Evolutionary conservation across 2,797 vertebrate genomes (phyloP).

Genomic region (Alcedo quadribrachys): DNA sequence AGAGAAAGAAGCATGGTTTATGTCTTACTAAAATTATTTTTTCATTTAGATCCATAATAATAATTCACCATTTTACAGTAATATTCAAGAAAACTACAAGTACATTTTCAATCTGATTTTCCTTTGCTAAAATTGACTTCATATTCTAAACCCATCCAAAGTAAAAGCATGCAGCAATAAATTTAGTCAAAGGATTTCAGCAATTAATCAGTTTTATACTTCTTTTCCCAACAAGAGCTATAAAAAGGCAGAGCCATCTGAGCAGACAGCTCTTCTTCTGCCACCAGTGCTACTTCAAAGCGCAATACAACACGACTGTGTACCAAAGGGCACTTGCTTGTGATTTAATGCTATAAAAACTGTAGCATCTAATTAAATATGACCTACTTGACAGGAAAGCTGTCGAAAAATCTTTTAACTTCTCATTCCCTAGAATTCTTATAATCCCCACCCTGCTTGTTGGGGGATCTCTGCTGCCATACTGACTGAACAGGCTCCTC

Average conservation of each 20-base stretch:
- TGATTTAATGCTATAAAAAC: conserved; percentile 50
- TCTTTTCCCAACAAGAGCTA: conserved; percentile 23
- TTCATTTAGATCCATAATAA: not conserved
- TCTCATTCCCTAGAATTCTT: not conserved
- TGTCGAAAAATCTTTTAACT: not conserved
- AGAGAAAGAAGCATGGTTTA: not conserved
- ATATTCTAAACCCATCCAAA: not conserved
- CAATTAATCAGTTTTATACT: conserved; percentile 32
- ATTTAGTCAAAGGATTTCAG: conserved; percentile 9
- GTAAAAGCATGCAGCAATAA: not conserved
- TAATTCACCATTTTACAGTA: not conserved
- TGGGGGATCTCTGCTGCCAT: not conserved
- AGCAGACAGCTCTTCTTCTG: conserved; percentile 26
- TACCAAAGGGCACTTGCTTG: conserved; percentile 40
- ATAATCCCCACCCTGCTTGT: not conserved
- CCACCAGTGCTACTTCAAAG: conserved; percentile 32
- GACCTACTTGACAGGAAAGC: conserved; percentile 54
- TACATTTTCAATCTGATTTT: not conserved
- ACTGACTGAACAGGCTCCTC: not conserved
- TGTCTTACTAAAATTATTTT: not conserved
- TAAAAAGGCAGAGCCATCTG: conserved; percentile 51
- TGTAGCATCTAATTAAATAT: conserved; percentile 46
- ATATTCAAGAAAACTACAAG: not conserved
- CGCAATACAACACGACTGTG: not conserved
- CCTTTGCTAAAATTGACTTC: not conserved